phyloP scores from a whole-genome alignment of 2,888 invertebrate genomes.

The Scrobipalpa atriplicella region DNA sequence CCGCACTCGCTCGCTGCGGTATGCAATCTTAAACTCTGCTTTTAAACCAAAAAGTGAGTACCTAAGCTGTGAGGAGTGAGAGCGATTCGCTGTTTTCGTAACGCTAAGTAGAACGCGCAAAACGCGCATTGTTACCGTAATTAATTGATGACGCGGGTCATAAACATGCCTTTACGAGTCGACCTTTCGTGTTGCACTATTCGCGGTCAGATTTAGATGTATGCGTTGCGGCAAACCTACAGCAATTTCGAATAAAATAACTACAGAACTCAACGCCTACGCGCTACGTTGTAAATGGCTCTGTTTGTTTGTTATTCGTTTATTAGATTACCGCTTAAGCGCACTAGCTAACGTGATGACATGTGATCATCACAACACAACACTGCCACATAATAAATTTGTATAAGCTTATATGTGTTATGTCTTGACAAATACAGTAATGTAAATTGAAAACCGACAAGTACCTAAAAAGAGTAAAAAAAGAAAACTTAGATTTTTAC shows the following conservation, averaged over 20 bases:
- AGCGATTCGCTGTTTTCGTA: conserved; percentile 27
- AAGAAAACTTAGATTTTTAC: too few species aligned
- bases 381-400: too few species aligned
- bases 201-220: conserved; percentile 14
- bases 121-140: conserved; percentile 19
- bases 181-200: conserved; percentile 17
- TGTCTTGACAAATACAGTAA: too few species aligned
- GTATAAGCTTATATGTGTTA: too few species aligned
- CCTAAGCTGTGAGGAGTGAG: conserved; percentile 38
- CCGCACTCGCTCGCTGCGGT: conserved; percentile 44
- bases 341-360: too few species aligned
- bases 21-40: conserved; percentile 53
- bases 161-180: conserved; percentile 21
- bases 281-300: conserved; percentile 1
- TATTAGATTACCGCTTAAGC: too few species aligned
- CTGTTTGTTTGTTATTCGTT: not conserved
- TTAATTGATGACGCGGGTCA: conserved; percentile 13
- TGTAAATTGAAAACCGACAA: too few species aligned
- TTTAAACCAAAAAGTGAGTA: conserved; percentile 44
- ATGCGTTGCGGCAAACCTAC: not conserved
- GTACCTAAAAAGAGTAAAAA: too few species aligned
- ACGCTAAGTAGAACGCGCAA: conserved; percentile 28
- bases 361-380: too few species aligned
- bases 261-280: conserved; percentile 3
- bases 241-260: not conserved